Evolutionary conservation across 2,797 vertebrate genomes (phyloP).

Genomic region (Hoplostethus atlanticus): DNA sequence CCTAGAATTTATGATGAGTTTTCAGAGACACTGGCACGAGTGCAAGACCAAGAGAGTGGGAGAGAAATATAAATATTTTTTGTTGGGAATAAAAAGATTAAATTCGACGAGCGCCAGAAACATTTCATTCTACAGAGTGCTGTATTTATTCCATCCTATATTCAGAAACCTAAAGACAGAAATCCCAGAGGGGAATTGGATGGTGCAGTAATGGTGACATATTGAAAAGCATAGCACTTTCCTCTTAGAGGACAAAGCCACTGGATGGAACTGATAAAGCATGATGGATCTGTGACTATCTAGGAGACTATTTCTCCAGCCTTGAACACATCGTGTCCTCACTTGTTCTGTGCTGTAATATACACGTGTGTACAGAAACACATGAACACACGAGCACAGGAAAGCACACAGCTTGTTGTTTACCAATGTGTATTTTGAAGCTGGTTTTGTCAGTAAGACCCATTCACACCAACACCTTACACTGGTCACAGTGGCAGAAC

Average conservation of each 20-base stretch:
- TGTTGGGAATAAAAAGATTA: slow-evolving; percentile 72
- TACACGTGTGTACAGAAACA: neutral
- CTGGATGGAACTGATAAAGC: slow-evolving; percentile 40
- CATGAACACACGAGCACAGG: neutral
- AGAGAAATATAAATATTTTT: slow-evolving; percentile 59
- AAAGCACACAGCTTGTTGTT: no score
- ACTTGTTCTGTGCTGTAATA: neutral
- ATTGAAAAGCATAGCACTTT: slow-evolving; percentile 55
- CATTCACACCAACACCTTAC: no score
- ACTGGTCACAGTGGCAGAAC: no score
- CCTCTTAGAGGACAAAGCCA: slow-evolving; percentile 41
- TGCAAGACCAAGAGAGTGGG: slow-evolving; percentile 59
- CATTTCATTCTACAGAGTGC: slow-evolving; percentile 65
- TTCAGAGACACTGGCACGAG: slow-evolving; percentile 64
- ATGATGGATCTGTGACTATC: slow-evolving; percentile 38
- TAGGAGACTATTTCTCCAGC: slow-evolving; percentile 1
- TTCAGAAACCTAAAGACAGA: slow-evolving; percentile 56
- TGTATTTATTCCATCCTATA: slow-evolving; percentile 66
- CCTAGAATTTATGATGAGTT: slow-evolving; percentile 70
- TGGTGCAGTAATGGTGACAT: slow-evolving; percentile 60
- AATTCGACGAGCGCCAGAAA: slow-evolving; percentile 66
- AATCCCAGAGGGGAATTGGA: slow-evolving; percentile 55
- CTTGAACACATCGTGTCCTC: slow-evolving; percentile 1
- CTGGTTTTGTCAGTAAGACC: no score
- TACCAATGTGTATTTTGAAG: no score